Conservation (phyloP, 2,888 invertebrate genomes). For the Eupsilia transversa region DNA sequence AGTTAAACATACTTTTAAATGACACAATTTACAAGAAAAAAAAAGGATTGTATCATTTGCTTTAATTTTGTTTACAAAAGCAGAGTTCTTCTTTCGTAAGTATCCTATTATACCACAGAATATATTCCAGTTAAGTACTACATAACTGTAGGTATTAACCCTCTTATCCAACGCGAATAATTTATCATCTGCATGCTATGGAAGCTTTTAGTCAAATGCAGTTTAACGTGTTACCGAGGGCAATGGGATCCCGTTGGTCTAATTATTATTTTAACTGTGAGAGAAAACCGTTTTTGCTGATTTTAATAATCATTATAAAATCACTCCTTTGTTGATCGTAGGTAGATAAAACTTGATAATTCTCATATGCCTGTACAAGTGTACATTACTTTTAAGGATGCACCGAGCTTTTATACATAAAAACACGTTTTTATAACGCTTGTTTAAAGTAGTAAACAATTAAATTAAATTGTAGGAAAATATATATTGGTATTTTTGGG, state of each 20-base stretch:
- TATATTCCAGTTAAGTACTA: neutral
- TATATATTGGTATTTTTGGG: too few relatives aligned
- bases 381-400: too few relatives aligned
- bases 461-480: too few relatives aligned
- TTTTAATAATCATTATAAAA: neutral
- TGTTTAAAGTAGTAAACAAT: too few relatives aligned
- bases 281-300: neutral
- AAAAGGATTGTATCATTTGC: too few relatives aligned
- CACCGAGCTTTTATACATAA: too few relatives aligned
- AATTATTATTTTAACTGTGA: neutral
- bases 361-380: too few relatives aligned
- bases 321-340: too few relatives aligned
- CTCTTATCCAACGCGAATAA: constrained; percentile 63
- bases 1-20: neutral
- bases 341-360: too few relatives aligned
- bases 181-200: constrained; percentile 61
- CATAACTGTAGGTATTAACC: neutral
- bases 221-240: constrained; percentile 20
- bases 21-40: neutral
- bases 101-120: constrained; percentile 4
- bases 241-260: neutral
- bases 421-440: too few relatives aligned
- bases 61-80: too few relatives aligned
- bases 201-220: constrained; percentile 72
- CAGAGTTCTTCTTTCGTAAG: too few relatives aligned